Evolutionary conservation across 2,888 invertebrate species (phyloP).

Genomic region (Synergus itoensis): DNA sequence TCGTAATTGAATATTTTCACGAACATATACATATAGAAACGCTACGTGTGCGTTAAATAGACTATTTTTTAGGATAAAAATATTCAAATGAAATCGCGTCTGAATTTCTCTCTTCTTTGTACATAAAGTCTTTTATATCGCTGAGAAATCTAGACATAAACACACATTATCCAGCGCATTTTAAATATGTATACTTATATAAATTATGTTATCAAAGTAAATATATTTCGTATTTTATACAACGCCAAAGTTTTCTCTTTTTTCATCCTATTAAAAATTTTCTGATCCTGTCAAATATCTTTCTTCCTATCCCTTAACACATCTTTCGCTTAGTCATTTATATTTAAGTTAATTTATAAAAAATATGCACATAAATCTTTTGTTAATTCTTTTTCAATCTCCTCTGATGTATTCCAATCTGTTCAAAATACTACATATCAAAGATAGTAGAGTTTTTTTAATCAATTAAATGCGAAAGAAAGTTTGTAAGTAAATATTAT

Average conservation of each 20-base stretch:
- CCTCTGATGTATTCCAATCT: too few relatives aligned
- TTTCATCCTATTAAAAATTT: background rate
- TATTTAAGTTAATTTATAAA: too few relatives aligned
- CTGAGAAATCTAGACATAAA: constrained; percentile 62
- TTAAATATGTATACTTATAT: constrained; percentile 72
- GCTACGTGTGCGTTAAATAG: constrained; percentile 53
- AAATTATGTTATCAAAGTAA: constrained; percentile 74
- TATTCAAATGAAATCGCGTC: constrained; percentile 8
- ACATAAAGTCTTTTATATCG: constrained; percentile 72
- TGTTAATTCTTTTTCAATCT: too few relatives aligned
- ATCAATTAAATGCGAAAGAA: too few relatives aligned
- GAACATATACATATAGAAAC: constrained; percentile 53
- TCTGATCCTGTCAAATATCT: too few relatives aligned
- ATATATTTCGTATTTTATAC: constrained; percentile 76
- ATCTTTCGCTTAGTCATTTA: too few relatives aligned
- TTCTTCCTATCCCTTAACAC: too few relatives aligned
- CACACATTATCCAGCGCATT: constrained; percentile 61
- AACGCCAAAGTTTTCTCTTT: constrained; percentile 38
- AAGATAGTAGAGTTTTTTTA: too few relatives aligned
- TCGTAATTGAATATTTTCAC: constrained; percentile 51
- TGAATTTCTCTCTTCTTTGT: constrained; percentile 57
- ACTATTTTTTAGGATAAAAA: constrained; percentile 1
- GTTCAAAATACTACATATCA: too few relatives aligned
- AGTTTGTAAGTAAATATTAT: too few relatives aligned
- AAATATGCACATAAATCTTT: too few relatives aligned